A percentile compares a stretch with the other conserved stretches of the same genome.
Evolutionary conservation across 2,888 invertebrate genomes (phyloP).

Genomic region (Tuberolachnus salignus): DNA sequence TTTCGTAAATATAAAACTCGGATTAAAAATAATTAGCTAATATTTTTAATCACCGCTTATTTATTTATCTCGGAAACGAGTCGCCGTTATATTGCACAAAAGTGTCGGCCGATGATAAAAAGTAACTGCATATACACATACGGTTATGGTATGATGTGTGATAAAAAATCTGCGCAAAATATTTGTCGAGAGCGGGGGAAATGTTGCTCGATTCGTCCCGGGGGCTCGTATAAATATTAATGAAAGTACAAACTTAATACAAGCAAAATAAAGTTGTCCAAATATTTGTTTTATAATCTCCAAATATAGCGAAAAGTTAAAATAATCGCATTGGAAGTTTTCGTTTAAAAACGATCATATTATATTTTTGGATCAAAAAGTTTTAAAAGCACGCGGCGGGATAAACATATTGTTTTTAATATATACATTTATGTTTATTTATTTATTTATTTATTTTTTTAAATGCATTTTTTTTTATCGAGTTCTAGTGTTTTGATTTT

Average conservation of each 20-base stretch:
- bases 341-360: constrained; percentile 12
- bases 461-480: constrained; percentile 10
- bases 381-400: constrained; percentile 2
- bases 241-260: constrained; percentile 24
- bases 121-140: too few relatives aligned
- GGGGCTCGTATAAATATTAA: constrained; percentile 1
- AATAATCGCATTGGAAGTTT: constrained; percentile 38
- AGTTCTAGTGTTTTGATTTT: constrained; percentile 13
- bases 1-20: too few relatives aligned
- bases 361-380: constrained; percentile 14
- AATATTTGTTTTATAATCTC: constrained; percentile 32
- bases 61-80: too few relatives aligned
- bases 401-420: too few relatives aligned
- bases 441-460: too few relatives aligned
- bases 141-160: too few relatives aligned
- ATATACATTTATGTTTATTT: too few relatives aligned
- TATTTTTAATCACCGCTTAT: too few relatives aligned
- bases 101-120: too few relatives aligned
- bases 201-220: neutral
- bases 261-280: constrained; percentile 28
- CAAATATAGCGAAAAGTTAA: constrained; percentile 1
- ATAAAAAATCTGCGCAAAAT: neutral
- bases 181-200: constrained; percentile 5
- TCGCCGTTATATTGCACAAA: too few relatives aligned
- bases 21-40: too few relatives aligned